These are phyloP conservation scores for Chrysolina americana DNA, from an alignment of 2,888 invertebrate genomes.

Conservation along the genomic window DNA sequence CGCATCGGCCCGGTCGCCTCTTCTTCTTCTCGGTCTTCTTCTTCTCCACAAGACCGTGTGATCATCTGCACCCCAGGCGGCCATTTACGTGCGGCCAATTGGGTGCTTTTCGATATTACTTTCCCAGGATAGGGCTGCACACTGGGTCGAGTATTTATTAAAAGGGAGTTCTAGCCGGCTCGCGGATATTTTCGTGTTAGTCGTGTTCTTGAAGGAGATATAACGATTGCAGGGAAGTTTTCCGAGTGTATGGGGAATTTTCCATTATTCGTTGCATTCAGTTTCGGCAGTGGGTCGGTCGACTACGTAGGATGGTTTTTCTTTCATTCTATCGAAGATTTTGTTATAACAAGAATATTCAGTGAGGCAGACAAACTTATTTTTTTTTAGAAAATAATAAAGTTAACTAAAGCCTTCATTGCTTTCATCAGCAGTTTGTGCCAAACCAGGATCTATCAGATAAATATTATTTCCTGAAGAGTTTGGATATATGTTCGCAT, in stretches of 20 bases:
- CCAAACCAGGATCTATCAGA: no score
- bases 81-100: conserved; percentile 34
- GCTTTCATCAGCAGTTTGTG: no score
- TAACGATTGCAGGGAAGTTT: neutral
- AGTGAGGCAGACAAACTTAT: no score
- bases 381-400: no score
- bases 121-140: conserved; percentile 20
- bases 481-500: no score
- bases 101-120: conserved; percentile 33
- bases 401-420: no score
- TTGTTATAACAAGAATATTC: no score
- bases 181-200: conserved; percentile 16
- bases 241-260: neutral
- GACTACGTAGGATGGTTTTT: no score
- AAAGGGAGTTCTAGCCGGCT: conserved; percentile 11
- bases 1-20: conserved; percentile 13
- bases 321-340: no score
- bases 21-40: conserved; percentile 16
- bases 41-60: conserved; percentile 19
- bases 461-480: no score
- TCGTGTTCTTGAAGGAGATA: conserved; percentile 4
- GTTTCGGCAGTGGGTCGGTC: neutral
- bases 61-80: conserved; percentile 37
- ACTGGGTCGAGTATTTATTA: conserved; percentile 37
- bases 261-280: neutral